A percentile compares a stretch with the other conserved stretches of the same genome.
Conservation (phyloP, 2,113 vertebrate species). For the Triplophysa dalaica region DNA sequence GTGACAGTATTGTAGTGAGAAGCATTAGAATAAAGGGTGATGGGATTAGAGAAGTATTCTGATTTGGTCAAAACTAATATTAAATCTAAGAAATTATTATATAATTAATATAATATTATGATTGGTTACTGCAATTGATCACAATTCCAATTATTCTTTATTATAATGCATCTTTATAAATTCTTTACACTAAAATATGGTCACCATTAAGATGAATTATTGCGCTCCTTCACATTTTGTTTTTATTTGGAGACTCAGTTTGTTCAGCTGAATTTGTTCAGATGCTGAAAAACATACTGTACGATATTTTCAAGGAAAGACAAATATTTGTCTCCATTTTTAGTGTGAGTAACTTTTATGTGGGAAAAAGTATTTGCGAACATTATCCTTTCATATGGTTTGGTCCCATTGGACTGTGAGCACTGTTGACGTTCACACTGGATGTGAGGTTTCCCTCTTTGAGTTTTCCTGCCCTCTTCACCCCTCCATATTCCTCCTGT, state of each 20-base stretch:
- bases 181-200: too few relatives aligned
- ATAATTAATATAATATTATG: too few relatives aligned
- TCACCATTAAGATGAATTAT: too few relatives aligned
- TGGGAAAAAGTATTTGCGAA: neutral
- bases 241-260: neutral
- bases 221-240: neutral
- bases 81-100: too few relatives aligned
- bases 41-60: too few relatives aligned
- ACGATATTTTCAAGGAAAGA: neutral
- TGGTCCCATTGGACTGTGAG: neutral
- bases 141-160: too few relatives aligned
- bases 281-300: neutral
- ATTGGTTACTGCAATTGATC: too few relatives aligned
- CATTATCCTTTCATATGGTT: neutral
- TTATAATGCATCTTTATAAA: too few relatives aligned
- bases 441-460: constrained; percentile 34
- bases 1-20: too few relatives aligned
- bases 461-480: constrained; percentile 24
- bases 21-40: too few relatives aligned
- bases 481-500: constrained; percentile 48
- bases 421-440: constrained; percentile 60
- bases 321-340: neutral
- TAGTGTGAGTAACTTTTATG: neutral
- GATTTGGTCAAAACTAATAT: too few relatives aligned
- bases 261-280: neutral